Percentiles rank a stretch among this genome's conserved stretches.
Evolutionary conservation across 2,888 invertebrate genomes (phyloP).

Genomic region (Cheilosia soror): DNA sequence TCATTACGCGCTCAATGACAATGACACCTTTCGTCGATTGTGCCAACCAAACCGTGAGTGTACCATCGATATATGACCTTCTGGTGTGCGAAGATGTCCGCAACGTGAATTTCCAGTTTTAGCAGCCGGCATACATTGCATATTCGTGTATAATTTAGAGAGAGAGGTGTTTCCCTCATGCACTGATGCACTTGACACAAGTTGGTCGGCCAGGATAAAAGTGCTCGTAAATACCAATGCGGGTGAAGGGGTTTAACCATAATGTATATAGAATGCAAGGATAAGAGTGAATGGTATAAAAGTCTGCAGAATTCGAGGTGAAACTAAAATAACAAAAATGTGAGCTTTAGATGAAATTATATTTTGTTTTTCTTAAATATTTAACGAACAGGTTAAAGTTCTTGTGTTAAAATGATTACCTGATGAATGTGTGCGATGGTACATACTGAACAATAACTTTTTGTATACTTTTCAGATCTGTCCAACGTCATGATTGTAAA

Average conservation of each 20-base stretch:
- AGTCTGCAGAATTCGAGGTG: slow-evolving; percentile 23
- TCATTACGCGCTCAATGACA: slow-evolving; percentile 23
- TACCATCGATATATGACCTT: slow-evolving; percentile 45
- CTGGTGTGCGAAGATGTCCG: slow-evolving; percentile 35
- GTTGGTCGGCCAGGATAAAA: slow-evolving; percentile 10
- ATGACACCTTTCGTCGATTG: slow-evolving; percentile 6
- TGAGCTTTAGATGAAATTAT: not conserved
- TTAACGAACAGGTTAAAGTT: too few relatives aligned
- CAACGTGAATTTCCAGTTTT: slow-evolving; percentile 40
- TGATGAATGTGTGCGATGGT: too few relatives aligned
- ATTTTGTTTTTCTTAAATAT: not conserved
- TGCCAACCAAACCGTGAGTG: not conserved
- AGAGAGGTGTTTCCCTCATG: slow-evolving; percentile 54
- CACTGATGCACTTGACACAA: slow-evolving; percentile 34
- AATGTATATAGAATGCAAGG: slow-evolving; percentile 23
- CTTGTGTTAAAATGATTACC: too few relatives aligned
- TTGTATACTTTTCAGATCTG: too few relatives aligned
- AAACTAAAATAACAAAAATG: not conserved
- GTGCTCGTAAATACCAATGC: slow-evolving; percentile 3
- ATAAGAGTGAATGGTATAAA: slow-evolving; percentile 39
- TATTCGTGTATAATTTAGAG: slow-evolving; percentile 19
- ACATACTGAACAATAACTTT: too few relatives aligned
- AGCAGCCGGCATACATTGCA: not conserved
- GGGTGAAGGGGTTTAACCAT: not conserved
- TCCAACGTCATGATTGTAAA: too few relatives aligned